Base-by-base conservation (phyloP, 2,888 invertebrate species). In the Stomorhina lunata region DNA sequence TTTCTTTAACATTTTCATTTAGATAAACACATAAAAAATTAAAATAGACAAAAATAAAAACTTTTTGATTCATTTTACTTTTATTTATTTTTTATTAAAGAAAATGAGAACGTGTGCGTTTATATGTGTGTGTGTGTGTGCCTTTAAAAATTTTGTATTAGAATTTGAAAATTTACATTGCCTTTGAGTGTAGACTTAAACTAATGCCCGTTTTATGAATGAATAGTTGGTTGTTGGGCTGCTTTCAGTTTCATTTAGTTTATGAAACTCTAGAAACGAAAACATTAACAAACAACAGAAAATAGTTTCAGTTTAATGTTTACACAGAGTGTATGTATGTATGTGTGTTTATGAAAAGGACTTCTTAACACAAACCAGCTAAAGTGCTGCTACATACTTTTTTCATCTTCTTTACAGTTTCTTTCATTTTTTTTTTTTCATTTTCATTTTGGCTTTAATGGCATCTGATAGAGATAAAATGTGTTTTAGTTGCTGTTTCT, bases 201-300 rank as follows among this genome's bases (percentile, higher is more conserved):
- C 69, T 57, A 65, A 71, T 57, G 69, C 66, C 76, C 61, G 15
- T 40, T 59, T n/a, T 7, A 34, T 61, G 55, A 53, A 77, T 72
- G 61, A 34, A 29, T 72, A 25, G 72, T 20, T n/a, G n/a, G 43
- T 29, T 40, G 25, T 43, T n/a, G n/a, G n/a, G n/a, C n/a, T 22
- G 17, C 22, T 75, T 76, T 76, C 71, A 15, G n/a, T 66, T 66
- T 72, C 50, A 27, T 66, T 50, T 79, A 48, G 4, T 79, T 66
- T 59, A 65, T 66, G 40, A 72, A 57, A 48, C 57, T 4, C 9
- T 65, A 72, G 29, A 77, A 48, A 17, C 20, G 43, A 72, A 55
- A 68, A 68, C 53, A 72, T 77, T 61, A 68, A 68, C 72, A 81
- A 77, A 68, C 77, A 81, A 45, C 66, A 57, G n/a, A 53, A 68